Evolutionary conservation across 2,113 vertebrate species (phyloP).

Genomic region (Nicator chloris): DNA sequence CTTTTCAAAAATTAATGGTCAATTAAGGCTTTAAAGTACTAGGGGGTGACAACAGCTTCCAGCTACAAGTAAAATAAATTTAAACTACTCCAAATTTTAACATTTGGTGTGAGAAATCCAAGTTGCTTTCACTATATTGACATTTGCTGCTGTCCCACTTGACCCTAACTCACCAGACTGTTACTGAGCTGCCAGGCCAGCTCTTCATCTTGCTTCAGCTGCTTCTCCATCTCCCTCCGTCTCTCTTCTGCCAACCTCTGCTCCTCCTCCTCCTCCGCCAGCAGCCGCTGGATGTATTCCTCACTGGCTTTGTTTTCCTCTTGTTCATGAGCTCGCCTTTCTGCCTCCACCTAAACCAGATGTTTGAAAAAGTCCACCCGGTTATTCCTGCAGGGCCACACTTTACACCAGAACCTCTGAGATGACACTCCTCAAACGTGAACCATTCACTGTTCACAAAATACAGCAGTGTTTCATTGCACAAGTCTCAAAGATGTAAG

Average conservation of each 20-base stretch:
- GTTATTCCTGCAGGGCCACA: neutral
- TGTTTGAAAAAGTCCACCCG: neutral
- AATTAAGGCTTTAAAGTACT: neutral
- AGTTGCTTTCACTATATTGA: neutral
- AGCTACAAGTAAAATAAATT: neutral
- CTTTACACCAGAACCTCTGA: neutral
- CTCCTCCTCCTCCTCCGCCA: conserved; percentile 84
- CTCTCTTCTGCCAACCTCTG: conserved; percentile 69
- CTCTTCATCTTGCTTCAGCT: conserved; percentile 82
- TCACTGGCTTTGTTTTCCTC: conserved; percentile 86
- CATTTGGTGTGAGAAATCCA: neutral
- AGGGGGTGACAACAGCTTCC: neutral
- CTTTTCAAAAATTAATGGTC: neutral
- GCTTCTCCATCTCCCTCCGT: conserved; percentile 69
- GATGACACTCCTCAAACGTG: rapidly evolving
- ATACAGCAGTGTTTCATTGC: neutral
- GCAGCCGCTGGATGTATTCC: conserved; percentile 82
- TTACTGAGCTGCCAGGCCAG: conserved; percentile 81
- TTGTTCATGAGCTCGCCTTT: conserved; percentile 79
- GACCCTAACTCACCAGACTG: conserved; percentile 76
- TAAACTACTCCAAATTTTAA: neutral
- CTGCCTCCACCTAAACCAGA: conserved; percentile 79
- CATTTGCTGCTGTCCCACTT: neutral
- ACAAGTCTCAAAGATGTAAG: neutral
- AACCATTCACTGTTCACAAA: rapidly evolving